Conservation (phyloP, 2,113 vertebrate genomes). For the Epinephelus cyanopodus region DNA sequence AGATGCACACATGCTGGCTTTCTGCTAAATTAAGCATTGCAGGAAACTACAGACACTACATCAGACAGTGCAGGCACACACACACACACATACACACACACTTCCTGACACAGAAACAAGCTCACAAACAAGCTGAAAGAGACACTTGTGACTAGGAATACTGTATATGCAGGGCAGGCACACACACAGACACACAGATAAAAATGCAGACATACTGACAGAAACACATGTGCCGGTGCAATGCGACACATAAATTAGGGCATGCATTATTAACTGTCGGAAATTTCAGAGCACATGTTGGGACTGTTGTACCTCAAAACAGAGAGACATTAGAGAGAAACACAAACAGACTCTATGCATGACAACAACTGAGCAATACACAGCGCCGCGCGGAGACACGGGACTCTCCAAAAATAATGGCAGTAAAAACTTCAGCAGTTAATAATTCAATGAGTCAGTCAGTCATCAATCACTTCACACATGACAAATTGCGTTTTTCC, state of each 20-base stretch:
- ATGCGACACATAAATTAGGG: constrained; percentile 69
- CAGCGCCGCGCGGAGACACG: neutral
- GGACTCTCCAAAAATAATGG: neutral
- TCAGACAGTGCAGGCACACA: constrained; percentile 18
- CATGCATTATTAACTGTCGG: constrained; percentile 74
- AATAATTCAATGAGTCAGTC: constrained; percentile 37
- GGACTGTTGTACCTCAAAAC: constrained; percentile 57
- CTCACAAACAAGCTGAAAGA: constrained; percentile 57
- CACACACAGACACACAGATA: neutral
- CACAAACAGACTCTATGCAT: constrained; percentile 42
- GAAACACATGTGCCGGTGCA: constrained; percentile 42
- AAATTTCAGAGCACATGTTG: constrained; percentile 58
- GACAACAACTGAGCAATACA: constrained; percentile 15
- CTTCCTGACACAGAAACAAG: constrained; percentile 53
- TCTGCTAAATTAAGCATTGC: constrained; percentile 70
- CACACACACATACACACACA: constrained; percentile 8
- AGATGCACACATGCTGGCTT: constrained; percentile 29
- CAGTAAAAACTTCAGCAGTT: neutral
- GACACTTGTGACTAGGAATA: constrained; percentile 46
- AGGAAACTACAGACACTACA: constrained; percentile 51
- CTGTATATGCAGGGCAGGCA: neutral
- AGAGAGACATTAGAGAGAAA: constrained; percentile 47
- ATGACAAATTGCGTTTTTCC: constrained; percentile 6
- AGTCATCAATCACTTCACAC: constrained; percentile 39
- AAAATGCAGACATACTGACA: constrained; percentile 43